Percentiles rank a stretch among this genome's conserved stretches.
Conservation (phyloP, 2,113 vertebrate species). For the Nestor notabilis region DNA sequence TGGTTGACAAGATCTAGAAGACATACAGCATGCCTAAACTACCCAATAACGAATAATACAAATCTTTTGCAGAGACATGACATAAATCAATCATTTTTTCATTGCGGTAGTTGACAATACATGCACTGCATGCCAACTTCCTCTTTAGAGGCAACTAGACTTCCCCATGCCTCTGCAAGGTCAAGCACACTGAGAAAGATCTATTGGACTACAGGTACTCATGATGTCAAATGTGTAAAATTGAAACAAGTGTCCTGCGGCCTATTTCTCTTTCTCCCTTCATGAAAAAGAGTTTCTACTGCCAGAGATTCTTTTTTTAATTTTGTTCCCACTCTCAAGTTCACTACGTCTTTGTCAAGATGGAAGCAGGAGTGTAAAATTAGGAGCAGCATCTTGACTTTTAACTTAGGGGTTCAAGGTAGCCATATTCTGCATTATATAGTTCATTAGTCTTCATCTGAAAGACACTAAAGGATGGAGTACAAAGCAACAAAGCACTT, state of each 20-base stretch:
- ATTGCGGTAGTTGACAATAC: slow-evolving; percentile 24
- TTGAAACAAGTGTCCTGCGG: slow-evolving; percentile 38
- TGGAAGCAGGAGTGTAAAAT: not conserved
- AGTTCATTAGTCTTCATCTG: not conserved
- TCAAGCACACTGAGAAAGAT: slow-evolving; percentile 53
- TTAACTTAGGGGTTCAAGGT: not conserved
- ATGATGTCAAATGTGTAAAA: slow-evolving; percentile 37
- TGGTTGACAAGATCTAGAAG: slow-evolving; percentile 58
- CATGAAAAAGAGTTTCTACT: not conserved
- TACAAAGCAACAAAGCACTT: not conserved
- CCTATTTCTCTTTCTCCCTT: slow-evolving; percentile 3
- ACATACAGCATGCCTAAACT: slow-evolving; percentile 29
- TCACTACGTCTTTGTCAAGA: not conserved
- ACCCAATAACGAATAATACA: slow-evolving; percentile 58
- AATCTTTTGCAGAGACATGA: slow-evolving; percentile 46
- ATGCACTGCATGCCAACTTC: slow-evolving; percentile 44
- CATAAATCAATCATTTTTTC: slow-evolving; percentile 61
- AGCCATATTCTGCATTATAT: not conserved
- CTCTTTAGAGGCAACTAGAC: slow-evolving; percentile 45
- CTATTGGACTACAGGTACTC: not conserved
- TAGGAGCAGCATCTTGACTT: not conserved
- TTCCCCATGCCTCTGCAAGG: slow-evolving; percentile 46
- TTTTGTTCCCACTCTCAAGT: not conserved
- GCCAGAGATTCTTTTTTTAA: not conserved
- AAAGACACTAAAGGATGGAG: not conserved